A percentile compares a stretch with the other conserved stretches of the same genome.
Conservation (phyloP, 2,888 invertebrate species). For the Agrochola lychnidis region DNA sequence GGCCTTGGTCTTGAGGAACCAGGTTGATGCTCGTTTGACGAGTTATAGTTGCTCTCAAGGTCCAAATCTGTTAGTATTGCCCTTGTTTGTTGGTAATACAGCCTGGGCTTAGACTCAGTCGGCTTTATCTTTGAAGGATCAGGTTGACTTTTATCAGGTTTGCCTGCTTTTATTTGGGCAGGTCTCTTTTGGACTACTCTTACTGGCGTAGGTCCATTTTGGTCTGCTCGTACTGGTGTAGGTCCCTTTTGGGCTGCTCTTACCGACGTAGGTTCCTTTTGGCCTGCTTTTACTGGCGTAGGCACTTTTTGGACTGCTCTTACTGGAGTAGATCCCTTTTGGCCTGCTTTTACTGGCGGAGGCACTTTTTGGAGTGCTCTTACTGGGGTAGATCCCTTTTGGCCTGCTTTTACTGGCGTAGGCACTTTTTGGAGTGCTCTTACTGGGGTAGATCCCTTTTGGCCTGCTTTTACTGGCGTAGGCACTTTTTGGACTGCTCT, state of each 20-base stretch:
- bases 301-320: too few relatives aligned
- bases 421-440: too few relatives aligned
- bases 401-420: neutral
- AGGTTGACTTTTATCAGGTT: neutral
- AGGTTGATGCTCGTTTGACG: too few relatives aligned
- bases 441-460: neutral
- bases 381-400: too few relatives aligned
- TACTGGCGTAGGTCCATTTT: neutral
- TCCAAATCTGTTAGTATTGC: too few relatives aligned
- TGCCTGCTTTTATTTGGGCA: neutral
- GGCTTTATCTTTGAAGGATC: neutral
- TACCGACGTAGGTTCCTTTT: too few relatives aligned
- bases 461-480: neutral
- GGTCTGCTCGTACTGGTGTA: too few relatives aligned
- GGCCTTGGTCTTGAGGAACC: too few relatives aligned
- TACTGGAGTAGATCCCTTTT: neutral
- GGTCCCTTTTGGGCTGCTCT: neutral
- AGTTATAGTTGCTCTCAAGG: neutral
- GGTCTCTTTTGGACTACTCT: neutral
- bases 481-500: too few relatives aligned
- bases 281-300: too few relatives aligned
- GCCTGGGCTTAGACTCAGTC: neutral
- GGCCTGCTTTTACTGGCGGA: neutral
- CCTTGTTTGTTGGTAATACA: neutral
- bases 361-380: too few relatives aligned